Base-by-base conservation (phyloP, 2,113 vertebrate species). In the Spea multiplicata region DNA sequence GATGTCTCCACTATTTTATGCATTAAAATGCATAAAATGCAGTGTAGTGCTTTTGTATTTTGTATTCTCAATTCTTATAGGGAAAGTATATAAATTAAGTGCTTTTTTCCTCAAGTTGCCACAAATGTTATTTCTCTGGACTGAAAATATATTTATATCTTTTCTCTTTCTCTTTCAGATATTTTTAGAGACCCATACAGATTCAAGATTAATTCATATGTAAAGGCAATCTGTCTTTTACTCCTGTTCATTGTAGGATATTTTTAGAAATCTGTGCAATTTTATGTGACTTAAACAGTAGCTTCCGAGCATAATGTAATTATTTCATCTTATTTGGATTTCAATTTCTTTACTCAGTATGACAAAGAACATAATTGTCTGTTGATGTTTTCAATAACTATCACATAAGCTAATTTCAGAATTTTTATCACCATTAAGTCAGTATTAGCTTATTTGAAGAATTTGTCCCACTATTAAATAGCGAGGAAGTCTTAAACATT, bases 261-360 rank as follows among this genome's bases (percentile, higher is more conserved):
- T 73, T 73, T 49, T 49, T 57, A 65, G 64, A 74, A 50, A 67
- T 80, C 71, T 74, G 46, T 61, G 30, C 45, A 68, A 80, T 80
- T 80, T 61, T 74, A 74, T 80, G 67, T 80, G 44, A 68, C 78
- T 80, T 57, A 73, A 79, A 73, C 49, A 68, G 64, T 72, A 61
- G 74, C 71, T 68, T 80, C 64, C 48, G 61, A 14, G 64, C 53
- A 68, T 74, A 80, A 80, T 80, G 71, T 79, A 70, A 79, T 79
- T 79, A 80, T 80, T 80, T 80, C 64, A 80, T 80, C 62, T 74
- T 74, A 80, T 74, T 80, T 74, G 59, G 78, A 80, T 74, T 80
- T 74, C 71, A 80, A 80, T 79, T 79, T 66, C 3, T 75, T 78
- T 66, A 73, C 76, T 7, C 81, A 44, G 16, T 84, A 83, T 83